phyloP scores from a whole-genome alignment of 2,797 vertebrate species.

The Labroides dimidiatus region DNA sequence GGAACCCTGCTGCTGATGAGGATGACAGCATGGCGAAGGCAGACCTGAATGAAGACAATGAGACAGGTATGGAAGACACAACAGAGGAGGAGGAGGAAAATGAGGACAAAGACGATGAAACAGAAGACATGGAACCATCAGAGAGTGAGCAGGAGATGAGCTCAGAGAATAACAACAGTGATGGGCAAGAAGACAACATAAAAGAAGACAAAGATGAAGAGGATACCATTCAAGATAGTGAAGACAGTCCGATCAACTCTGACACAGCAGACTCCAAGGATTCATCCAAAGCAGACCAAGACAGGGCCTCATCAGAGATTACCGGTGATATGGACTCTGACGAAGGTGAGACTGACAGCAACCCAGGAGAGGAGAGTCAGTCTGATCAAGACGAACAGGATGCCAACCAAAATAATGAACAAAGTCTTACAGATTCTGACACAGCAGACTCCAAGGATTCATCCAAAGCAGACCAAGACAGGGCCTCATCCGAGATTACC shows the following conservation, averaged over 20 bases:
- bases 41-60: not conserved
- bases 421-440: too few species aligned
- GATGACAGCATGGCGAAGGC: not conserved
- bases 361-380: too few species aligned
- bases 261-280: too few species aligned
- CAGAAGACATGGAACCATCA: not conserved
- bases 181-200: not conserved
- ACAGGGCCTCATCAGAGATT: not conserved
- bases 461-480: not conserved
- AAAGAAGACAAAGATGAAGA: not conserved
- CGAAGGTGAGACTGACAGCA: not conserved
- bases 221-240: too few species aligned
- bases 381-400: not conserved
- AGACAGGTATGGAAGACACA: not conserved
- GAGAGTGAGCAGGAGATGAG: not conserved
- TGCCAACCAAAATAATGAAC: too few species aligned
- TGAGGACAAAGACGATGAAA: not conserved
- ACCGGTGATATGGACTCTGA: too few species aligned
- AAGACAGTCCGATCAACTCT: not conserved
- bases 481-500: not conserved
- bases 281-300: too few species aligned
- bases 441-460: not conserved
- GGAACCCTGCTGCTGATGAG: not conserved
- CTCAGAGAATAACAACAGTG: not conserved
- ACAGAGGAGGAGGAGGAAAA: accelerated